Percentiles rank a stretch among this genome's conserved stretches.
These are phyloP conservation scores for Aphodius granarius DNA, from an alignment of 2,888 invertebrate species.

Conservation along the genomic window DNA sequence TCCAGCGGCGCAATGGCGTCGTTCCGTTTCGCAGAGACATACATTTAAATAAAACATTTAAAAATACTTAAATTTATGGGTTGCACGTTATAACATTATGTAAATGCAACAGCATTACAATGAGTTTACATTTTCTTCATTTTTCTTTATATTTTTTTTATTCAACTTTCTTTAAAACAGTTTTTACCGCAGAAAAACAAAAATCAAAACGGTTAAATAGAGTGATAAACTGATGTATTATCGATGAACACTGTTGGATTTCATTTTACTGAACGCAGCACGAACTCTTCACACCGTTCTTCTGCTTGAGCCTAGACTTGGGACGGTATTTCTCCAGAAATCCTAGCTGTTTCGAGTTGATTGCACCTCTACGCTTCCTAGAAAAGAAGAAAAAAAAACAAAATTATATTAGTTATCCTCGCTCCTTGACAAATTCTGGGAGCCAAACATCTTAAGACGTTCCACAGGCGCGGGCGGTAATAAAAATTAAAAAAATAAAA, in stretches of 20 bases:
- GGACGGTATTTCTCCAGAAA: conserved; percentile 98
- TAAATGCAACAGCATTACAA: not conserved
- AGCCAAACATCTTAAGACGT: no score
- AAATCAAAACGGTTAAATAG: not conserved
- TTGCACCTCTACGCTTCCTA: conserved; percentile 96
- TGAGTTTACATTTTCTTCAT: not conserved
- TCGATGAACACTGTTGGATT: conserved; percentile 9
- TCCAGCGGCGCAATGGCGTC: no score
- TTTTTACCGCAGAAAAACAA: conserved; percentile 8
- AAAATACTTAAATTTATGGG: not conserved
- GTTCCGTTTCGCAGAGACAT: not conserved
- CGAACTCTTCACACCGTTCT: conserved; percentile 89
- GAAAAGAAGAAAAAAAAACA: not conserved
- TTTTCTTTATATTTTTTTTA: not conserved
- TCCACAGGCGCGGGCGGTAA: no score
- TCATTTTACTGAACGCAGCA: conserved; percentile 83
- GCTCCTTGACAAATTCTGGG: no score
- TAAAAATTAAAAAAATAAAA: no score
- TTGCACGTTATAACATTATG: not conserved
- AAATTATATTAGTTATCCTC: no score
- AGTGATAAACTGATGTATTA: conserved; percentile 9
- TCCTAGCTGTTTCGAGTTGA: conserved; percentile 97
- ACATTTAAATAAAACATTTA: not conserved
- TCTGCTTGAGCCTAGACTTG: conserved; percentile 87
- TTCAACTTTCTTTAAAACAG: not conserved